Conservation (phyloP, 2,113 vertebrate genomes). For the Pterocles gutturalis region DNA sequence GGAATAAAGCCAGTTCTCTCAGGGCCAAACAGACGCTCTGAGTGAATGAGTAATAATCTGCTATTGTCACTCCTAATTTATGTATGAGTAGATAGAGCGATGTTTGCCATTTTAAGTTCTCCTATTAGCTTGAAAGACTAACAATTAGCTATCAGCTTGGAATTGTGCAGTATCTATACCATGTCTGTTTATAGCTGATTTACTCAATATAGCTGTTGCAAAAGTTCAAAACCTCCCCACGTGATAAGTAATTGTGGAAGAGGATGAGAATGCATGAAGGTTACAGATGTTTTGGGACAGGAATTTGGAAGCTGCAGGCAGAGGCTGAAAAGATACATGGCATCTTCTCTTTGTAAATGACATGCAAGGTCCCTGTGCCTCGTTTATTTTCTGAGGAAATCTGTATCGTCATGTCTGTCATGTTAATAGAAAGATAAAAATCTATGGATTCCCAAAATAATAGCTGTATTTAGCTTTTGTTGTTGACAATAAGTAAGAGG, state of each 20-base stretch:
- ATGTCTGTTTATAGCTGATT: background rate
- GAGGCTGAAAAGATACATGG: background rate
- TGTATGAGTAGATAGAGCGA: slow-evolving; percentile 31
- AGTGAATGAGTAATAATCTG: slow-evolving; percentile 51
- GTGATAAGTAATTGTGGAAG: background rate
- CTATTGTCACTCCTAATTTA: slow-evolving; percentile 24
- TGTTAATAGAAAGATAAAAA: background rate
- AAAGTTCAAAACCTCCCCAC: background rate
- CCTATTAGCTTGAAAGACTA: background rate
- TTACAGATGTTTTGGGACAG: slow-evolving; percentile 1
- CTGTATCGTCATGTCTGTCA: background rate
- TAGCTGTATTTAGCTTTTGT: background rate
- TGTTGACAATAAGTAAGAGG: background rate
- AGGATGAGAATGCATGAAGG: background rate
- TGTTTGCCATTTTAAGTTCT: slow-evolving; percentile 43
- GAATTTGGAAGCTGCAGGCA: background rate
- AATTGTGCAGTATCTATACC: background rate
- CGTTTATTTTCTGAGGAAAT: background rate
- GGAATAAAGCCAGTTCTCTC: slow-evolving; percentile 35
- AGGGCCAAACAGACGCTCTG: slow-evolving; percentile 31
- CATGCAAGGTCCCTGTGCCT: background rate
- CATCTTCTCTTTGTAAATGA: background rate
- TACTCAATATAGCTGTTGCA: slow-evolving; percentile 3
- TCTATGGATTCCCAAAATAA: background rate
- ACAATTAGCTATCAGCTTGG: background rate